These are phyloP conservation scores for Barnardius zonarius DNA, from an alignment of 2,113 vertebrate species.

Conservation along the genomic window DNA sequence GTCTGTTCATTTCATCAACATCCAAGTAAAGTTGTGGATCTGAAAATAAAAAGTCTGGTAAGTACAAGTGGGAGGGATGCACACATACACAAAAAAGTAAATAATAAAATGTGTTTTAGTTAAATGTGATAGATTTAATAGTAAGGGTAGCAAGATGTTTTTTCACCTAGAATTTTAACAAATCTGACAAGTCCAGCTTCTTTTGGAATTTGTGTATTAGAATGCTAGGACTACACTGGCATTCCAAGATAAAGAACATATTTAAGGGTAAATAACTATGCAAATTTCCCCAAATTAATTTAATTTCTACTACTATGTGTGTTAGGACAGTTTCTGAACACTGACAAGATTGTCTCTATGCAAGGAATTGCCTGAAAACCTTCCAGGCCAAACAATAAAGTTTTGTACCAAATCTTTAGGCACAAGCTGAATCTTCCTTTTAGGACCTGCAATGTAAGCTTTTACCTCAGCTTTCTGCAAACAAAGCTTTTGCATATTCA, in stretches of 20 bases:
- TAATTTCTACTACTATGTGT: neutral
- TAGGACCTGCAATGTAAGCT: rapidly evolving
- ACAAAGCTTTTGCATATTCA: neutral
- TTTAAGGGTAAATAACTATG: neutral
- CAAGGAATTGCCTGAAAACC: neutral
- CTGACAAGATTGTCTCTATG: neutral
- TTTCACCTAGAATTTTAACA: neutral
- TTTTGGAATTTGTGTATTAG: neutral
- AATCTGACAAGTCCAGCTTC: neutral
- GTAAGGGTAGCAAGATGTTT: neutral
- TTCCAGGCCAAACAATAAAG: neutral
- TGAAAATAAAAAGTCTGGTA: slow-evolving; percentile 38
- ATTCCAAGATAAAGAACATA: neutral
- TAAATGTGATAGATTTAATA: neutral
- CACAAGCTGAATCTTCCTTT: neutral
- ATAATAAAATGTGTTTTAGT: neutral
- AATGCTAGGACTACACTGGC: neutral
- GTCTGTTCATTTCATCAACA: slow-evolving; percentile 85
- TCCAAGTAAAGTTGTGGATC: slow-evolving; percentile 77
- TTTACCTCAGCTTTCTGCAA: neutral
- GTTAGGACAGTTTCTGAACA: neutral
- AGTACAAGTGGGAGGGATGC: neutral
- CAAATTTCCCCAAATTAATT: neutral
- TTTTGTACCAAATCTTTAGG: neutral
- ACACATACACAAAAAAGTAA: neutral